A percentile compares a stretch with the other conserved stretches of the same genome.
Evolutionary conservation across 2,797 vertebrate species (phyloP).

Genomic region (Trachurus trachurus): DNA sequence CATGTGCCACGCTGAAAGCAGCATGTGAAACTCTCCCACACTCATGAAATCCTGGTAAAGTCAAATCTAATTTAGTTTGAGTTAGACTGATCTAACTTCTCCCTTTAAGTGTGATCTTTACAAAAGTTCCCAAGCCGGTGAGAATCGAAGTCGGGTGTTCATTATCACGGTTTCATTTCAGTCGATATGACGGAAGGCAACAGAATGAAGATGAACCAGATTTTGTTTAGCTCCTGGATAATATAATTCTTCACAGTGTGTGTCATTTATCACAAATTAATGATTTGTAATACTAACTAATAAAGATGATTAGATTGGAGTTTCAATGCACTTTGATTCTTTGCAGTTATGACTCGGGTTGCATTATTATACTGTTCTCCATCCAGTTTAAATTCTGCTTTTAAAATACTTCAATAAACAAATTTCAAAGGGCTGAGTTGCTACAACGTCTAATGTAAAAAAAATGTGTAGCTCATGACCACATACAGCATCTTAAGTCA

Average conservation of each 20-base stretch:
- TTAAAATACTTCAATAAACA: not conserved
- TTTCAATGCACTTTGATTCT: not conserved
- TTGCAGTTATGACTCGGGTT: not conserved
- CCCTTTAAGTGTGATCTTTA: not conserved
- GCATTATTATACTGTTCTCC: not conserved
- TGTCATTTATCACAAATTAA: not conserved
- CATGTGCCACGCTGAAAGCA: conserved; percentile 52
- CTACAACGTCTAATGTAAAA: conserved; percentile 24
- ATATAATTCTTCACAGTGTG: not conserved
- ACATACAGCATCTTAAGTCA: conserved; percentile 15
- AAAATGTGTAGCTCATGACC: conserved; percentile 6
- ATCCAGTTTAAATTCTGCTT: not conserved
- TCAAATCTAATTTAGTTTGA: conserved; percentile 38
- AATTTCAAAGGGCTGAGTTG: not conserved
- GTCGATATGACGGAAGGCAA: not conserved
- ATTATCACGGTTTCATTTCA: conserved; percentile 4
- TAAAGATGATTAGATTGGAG: not conserved
- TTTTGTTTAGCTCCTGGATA: not conserved
- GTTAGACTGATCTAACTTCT: conserved; percentile 7
- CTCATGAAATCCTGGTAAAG: conserved; percentile 19
- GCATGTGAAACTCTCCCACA: conserved; percentile 56
- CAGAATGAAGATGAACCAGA: not conserved
- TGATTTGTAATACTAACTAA: not conserved
- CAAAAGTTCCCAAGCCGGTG: conserved; percentile 1
- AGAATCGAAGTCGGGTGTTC: not conserved